Evolutionary conservation across 2,888 invertebrate species (phyloP).

Genomic region (Heliconius hortense): DNA sequence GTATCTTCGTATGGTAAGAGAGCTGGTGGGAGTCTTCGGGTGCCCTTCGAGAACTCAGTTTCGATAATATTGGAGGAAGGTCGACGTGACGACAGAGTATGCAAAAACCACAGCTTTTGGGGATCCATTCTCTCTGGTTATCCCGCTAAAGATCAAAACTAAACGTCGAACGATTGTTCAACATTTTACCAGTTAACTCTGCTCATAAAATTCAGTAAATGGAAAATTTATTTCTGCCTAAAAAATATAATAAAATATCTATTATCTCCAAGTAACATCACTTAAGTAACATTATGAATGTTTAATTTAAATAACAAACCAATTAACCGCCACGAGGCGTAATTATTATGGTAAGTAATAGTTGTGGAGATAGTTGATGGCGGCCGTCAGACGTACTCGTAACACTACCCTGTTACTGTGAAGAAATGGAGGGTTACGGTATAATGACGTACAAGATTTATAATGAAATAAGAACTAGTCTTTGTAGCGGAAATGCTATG

Average conservation of each 20-base stretch:
- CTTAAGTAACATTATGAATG: constrained; percentile 1
- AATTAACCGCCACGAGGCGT: constrained; percentile 21
- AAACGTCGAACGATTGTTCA: neutral
- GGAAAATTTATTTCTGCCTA: neutral
- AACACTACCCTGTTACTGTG: constrained; percentile 22
- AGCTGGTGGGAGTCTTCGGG: neutral
- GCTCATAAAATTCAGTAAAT: neutral
- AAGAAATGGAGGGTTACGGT: neutral
- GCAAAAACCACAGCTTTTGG: neutral
- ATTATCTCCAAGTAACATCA: neutral
- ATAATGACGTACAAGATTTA: constrained; percentile 13
- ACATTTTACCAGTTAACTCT: too few species aligned
- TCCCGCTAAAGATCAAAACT: neutral
- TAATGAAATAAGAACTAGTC: constrained; percentile 8
- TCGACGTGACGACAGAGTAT: neutral
- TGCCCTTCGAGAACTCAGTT: neutral
- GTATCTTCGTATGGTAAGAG: too few species aligned
- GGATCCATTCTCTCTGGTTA: neutral
- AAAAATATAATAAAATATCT: neutral
- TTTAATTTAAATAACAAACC: constrained; percentile 25
- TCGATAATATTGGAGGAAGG: neutral
- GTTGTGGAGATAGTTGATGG: constrained; percentile 25
- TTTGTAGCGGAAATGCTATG: neutral
- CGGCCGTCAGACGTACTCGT: constrained; percentile 20
- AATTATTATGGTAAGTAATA: constrained; percentile 31